These are phyloP conservation scores for Athalia cordata DNA, from an alignment of 2,888 invertebrate species.

Conservation along the genomic window DNA sequence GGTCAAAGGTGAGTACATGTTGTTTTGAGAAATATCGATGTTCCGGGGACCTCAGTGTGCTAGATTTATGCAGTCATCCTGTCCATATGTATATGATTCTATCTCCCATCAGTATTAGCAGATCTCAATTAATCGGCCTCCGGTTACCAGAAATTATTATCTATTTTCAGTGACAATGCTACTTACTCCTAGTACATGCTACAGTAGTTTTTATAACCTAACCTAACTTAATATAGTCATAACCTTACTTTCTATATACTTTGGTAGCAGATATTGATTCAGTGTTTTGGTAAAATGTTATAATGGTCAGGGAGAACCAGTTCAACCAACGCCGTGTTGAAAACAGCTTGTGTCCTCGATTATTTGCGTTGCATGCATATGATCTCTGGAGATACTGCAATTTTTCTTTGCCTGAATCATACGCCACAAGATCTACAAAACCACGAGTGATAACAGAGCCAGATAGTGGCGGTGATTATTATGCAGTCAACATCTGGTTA, in stretches of 20 bases:
- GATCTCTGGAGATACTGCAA: background rate
- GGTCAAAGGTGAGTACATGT: constrained; percentile 13
- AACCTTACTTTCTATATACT: background rate
- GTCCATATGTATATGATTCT: background rate
- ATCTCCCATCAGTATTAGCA: background rate
- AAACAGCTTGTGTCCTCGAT: background rate
- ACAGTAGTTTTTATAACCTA: constrained; percentile 11
- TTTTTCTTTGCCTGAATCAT: background rate
- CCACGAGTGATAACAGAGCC: background rate
- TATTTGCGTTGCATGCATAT: background rate
- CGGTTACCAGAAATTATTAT: too few relatives aligned
- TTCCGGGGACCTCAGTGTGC: background rate
- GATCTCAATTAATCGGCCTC: too few relatives aligned
- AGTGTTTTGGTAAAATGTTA: background rate
- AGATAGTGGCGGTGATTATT: too few relatives aligned
- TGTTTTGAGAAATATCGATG: background rate
- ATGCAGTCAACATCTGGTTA: too few relatives aligned
- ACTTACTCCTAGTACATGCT: background rate
- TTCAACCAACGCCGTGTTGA: background rate
- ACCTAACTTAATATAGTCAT: constrained; percentile 1
- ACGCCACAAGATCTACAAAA: constrained; percentile 7
- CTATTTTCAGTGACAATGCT: too few relatives aligned
- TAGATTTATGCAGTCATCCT: background rate
- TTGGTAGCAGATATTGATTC: background rate
- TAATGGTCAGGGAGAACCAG: background rate